Base-by-base conservation (phyloP, 2,113 vertebrate species). In the Peromyscus leucopus region DNA sequence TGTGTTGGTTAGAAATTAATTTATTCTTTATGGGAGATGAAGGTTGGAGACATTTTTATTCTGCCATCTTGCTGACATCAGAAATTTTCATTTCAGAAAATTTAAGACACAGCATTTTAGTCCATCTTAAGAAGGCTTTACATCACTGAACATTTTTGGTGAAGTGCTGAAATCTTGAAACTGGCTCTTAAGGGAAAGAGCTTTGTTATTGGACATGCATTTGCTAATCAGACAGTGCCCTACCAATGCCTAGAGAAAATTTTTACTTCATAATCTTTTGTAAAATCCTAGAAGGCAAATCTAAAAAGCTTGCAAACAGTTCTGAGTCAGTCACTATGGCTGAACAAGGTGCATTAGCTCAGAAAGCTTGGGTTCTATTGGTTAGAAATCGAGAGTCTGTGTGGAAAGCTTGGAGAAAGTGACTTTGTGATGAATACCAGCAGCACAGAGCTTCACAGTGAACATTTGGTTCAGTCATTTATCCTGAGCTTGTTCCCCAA, bases 221-320 rank as follows among this genome's bases (percentile, higher is more conserved):
- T 89, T 90, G 15, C 11, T 28, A 76, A 92, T 28, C 67, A 72
- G 63, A 21, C 5, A 61, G 31, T 76, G 12, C 9, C 22, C 36
- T 21, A 61, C 10, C 46, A 10, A 22, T 71, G 51, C 26, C 39
- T 85, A 84, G 48, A 79, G 72, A 88, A 72, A 67, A 22, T 33
- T 71, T 42, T 57, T 39, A 76, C 26, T 5, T 79, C 92, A 33
- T 72, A 61, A 94, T 59, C 22, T 79, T 16, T 79, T 72, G n/a
- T 21, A 79, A 31, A 17, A 72, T 93, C 7, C 26, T 95, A 46
- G 39, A 96, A 93, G 74, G 74, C 16, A 75, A 85, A 28, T 87
- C 19, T 33, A 36, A 76, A 96, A 88, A 26, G 12, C 88, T 74
- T 31, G 13, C 46, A 67, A 82, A 33, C 13, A 26, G 55, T 55